phyloP scores from a whole-genome alignment of 2,888 invertebrate species.

The Acronicta psi region DNA sequence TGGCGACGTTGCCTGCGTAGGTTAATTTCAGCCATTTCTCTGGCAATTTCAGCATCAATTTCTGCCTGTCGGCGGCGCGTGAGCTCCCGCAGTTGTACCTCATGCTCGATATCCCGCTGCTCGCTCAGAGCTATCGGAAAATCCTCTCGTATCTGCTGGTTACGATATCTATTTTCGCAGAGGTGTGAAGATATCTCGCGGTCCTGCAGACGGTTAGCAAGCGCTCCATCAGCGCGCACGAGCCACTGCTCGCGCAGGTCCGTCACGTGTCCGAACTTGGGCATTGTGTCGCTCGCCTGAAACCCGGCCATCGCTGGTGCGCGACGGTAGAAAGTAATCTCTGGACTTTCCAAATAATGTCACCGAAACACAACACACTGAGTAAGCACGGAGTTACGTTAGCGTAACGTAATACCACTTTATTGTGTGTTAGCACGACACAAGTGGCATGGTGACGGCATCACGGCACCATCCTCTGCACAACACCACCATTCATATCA shows the following conservation, averaged over 20 bases:
- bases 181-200: constrained; percentile 85
- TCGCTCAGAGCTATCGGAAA: constrained; percentile 84
- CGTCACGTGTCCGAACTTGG: constrained; percentile 84
- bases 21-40: constrained; percentile 85
- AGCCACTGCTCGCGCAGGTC: constrained; percentile 86
- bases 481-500: constrained; percentile 46
- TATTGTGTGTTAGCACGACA: constrained; percentile 63
- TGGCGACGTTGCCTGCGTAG: constrained; percentile 78
- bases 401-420: constrained; percentile 58
- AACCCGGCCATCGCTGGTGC: constrained; percentile 77
- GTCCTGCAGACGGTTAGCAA: constrained; percentile 85
- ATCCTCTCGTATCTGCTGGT: constrained; percentile 86
- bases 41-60: constrained; percentile 83
- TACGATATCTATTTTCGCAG: constrained; percentile 83
- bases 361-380: constrained; percentile 42
- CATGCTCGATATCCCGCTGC: constrained; percentile 81
- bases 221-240: constrained; percentile 83
- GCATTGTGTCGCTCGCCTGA: constrained; percentile 83
- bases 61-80: constrained; percentile 81
- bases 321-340: constrained; percentile 59
- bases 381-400: constrained; percentile 54
- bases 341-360: constrained; percentile 57
- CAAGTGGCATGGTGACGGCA: constrained; percentile 58
- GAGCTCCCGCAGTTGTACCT: constrained; percentile 74
- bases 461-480: constrained; percentile 55